These are phyloP conservation scores for Phalangium opilio DNA, from an alignment of 2,888 invertebrate species.

Conservation along the genomic window DNA sequence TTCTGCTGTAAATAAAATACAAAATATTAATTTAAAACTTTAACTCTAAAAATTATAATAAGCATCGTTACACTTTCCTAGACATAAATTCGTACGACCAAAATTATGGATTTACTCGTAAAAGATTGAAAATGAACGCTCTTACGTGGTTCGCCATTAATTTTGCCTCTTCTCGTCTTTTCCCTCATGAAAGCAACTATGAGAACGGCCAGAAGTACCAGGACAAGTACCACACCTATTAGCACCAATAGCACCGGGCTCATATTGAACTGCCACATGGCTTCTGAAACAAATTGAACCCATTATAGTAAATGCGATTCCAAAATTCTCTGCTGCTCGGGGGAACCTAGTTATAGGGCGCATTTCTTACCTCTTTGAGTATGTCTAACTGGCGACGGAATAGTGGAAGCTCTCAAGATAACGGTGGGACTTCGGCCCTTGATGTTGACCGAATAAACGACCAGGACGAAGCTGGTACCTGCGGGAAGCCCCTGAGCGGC, in stretches of 20 bases:
- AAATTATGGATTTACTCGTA: too few species aligned
- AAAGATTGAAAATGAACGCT: too few species aligned
- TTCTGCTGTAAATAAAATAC: too few species aligned
- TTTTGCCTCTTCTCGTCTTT: too few species aligned
- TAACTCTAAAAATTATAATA: too few species aligned
- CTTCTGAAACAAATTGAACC: conserved; percentile 4
- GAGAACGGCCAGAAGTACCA: conserved; percentile 4
- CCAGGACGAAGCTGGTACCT: conserved; percentile 18
- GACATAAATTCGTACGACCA: too few species aligned
- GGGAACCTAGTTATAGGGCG: not conserved
- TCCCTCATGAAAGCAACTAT: conserved; percentile 4
- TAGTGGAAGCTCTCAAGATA: conserved; percentile 15
- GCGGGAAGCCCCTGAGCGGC: conserved; percentile 15
- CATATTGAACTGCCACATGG: conserved; percentile 16
- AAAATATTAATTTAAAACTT: too few species aligned
- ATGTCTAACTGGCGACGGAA: conserved; percentile 18
- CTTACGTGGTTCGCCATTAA: too few species aligned
- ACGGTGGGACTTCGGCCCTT: conserved; percentile 21
- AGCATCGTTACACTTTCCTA: too few species aligned
- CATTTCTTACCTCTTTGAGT: conserved; percentile 20
- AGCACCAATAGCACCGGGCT: conserved; percentile 4
- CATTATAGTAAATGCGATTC: too few species aligned
- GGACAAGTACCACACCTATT: not conserved
- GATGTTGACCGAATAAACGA: conserved; percentile 21
- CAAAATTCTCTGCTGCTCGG: too few species aligned